phyloP scores from a whole-genome alignment of 2,888 invertebrate species.

The Agrotis clavis region DNA sequence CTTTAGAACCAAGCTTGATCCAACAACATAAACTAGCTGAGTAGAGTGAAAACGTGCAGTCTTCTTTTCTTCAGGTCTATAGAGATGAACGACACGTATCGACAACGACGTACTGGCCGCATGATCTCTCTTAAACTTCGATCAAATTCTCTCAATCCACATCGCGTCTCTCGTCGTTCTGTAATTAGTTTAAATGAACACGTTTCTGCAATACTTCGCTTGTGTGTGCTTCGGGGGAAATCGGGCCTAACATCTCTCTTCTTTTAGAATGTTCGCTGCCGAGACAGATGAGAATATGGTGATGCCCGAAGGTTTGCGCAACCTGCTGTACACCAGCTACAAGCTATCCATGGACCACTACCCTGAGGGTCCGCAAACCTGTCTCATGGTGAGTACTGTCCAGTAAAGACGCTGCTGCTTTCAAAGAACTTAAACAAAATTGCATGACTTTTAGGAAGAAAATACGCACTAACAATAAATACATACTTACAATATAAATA shows the following conservation, averaged over 20 bases:
- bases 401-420: background rate
- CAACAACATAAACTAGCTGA: background rate
- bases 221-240: background rate
- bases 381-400: slow-evolving; percentile 86
- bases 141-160: background rate
- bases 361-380: slow-evolving; percentile 93
- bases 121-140: no score
- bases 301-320: slow-evolving; percentile 92
- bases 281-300: slow-evolving; percentile 91
- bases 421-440: no score
- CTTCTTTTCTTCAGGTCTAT: no score
- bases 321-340: slow-evolving; percentile 94
- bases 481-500: no score
- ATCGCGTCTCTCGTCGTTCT: background rate
- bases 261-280: slow-evolving; percentile 90
- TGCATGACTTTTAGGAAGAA: no score
- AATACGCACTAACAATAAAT: no score
- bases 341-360: slow-evolving; percentile 95
- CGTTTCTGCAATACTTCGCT: background rate
- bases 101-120: no score
- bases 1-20: no score
- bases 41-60: no score
- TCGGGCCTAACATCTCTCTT: background rate
- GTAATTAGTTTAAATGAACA: background rate
- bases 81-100: no score